A percentile compares a stretch with the other conserved stretches of the same genome.
Evolutionary conservation across 2,797 vertebrate genomes (phyloP).

Genomic region (Lutjanus campechanus): DNA sequence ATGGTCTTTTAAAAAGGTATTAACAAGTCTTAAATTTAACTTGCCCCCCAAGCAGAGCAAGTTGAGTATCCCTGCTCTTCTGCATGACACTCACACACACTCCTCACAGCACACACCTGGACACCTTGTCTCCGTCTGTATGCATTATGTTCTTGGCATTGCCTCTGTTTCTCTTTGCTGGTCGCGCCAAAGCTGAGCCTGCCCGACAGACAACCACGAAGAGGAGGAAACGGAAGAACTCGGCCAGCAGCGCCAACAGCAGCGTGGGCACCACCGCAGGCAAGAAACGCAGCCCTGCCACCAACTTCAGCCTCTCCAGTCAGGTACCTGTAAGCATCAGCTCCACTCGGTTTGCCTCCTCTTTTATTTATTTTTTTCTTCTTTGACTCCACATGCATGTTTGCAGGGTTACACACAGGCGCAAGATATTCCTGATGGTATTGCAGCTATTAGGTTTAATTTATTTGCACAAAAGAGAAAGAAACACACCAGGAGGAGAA

Average conservation of each 20-base stretch:
- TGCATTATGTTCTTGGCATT: conserved; percentile 82
- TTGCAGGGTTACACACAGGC: conserved; percentile 39
- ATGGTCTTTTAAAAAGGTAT: too few relatives aligned
- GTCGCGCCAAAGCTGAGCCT: conserved; percentile 92
- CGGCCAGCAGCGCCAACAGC: conserved; percentile 97
- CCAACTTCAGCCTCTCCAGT: conserved; percentile 98
- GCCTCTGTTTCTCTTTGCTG: conserved; percentile 81
- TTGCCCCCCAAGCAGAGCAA: too few relatives aligned
- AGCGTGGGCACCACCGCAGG: conserved; percentile 91
- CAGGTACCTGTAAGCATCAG: conserved; percentile 99
- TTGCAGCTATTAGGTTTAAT: conserved; percentile 69
- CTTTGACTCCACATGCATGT: conserved; percentile 38
- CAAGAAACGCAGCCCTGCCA: conserved; percentile 96
- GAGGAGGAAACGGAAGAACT: conserved; percentile 99
- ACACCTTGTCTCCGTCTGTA: conserved; percentile 72
- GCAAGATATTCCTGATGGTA: conserved; percentile 52
- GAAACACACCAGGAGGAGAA: conserved; percentile 37
- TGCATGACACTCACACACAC: conserved; percentile 18
- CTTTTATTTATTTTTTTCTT: conserved; percentile 24
- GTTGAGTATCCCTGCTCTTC: neutral
- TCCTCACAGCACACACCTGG: conserved; percentile 38
- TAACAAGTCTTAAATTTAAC: too few relatives aligned
- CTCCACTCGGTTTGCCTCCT: conserved; percentile 79
- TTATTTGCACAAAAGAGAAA: conserved; percentile 62
- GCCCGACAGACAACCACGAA: conserved; percentile 97